Evolutionary conservation across 2,113 vertebrate species (phyloP).

Genomic region (Lipophrys pholis): DNA sequence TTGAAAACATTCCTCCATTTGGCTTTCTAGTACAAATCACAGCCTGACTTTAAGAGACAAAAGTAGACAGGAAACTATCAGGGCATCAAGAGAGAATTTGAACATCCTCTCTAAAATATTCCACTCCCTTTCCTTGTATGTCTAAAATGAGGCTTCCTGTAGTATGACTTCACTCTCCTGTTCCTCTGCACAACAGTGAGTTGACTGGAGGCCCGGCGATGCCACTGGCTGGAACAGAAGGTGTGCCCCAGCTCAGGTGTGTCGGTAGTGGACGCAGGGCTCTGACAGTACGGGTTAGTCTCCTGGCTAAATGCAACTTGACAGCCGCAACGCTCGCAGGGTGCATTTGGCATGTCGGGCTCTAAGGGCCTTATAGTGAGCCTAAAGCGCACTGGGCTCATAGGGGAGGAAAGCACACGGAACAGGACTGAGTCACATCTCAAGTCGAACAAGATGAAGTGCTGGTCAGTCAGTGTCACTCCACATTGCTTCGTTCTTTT

Average conservation of each 20-base stretch:
- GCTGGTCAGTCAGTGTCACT: slow-evolving; percentile 72
- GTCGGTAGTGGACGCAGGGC: slow-evolving; percentile 65
- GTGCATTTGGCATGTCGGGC: slow-evolving; percentile 67
- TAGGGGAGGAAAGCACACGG: slow-evolving; percentile 49
- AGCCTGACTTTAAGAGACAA: not conserved
- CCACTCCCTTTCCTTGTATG: slow-evolving; percentile 23
- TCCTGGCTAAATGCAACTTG: slow-evolving; percentile 75
- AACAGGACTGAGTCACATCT: slow-evolving; percentile 77
- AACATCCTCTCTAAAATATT: slow-evolving; percentile 30
- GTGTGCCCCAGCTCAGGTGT: slow-evolving; percentile 81
- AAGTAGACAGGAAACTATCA: slow-evolving; percentile 10
- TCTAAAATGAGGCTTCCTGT: slow-evolving; percentile 46
- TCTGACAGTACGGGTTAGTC: slow-evolving; percentile 80
- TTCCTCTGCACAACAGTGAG: slow-evolving; percentile 43
- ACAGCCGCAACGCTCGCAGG: slow-evolving; percentile 76
- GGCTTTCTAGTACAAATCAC: no score
- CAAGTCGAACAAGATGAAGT: slow-evolving; percentile 68
- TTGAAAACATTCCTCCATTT: no score
- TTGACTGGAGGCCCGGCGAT: slow-evolving; percentile 45
- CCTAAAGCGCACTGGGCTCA: slow-evolving; percentile 58
- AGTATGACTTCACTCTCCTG: slow-evolving; percentile 54
- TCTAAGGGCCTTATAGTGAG: slow-evolving; percentile 71
- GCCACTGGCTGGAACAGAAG: slow-evolving; percentile 72
- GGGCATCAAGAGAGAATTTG: not conserved
- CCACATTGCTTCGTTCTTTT: slow-evolving; percentile 32